Evolutionary conservation across 2,888 invertebrate genomes (phyloP).

Genomic region (Sipha maydis): DNA sequence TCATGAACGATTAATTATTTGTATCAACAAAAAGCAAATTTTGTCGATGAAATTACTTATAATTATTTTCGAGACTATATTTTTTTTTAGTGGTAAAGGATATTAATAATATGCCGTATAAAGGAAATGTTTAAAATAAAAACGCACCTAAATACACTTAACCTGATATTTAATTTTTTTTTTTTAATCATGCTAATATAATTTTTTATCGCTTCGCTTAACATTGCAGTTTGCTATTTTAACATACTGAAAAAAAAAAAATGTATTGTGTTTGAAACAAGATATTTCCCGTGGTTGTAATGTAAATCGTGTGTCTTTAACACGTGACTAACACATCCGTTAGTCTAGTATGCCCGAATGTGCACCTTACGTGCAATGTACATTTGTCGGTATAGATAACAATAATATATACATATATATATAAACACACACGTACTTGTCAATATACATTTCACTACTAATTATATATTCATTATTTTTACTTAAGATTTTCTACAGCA

Average conservation of each 20-base stretch:
- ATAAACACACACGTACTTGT: not conserved
- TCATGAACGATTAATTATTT: not conserved
- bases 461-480: not conserved
- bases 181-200: not conserved
- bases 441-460: not conserved
- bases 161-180: not conserved
- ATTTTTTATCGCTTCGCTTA: constrained; percentile 46
- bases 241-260: not conserved
- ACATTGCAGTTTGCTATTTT: constrained; percentile 23
- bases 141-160: too few relatives aligned
- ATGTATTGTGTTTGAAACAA: too few relatives aligned
- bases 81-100: not conserved
- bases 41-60: too few relatives aligned
- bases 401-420: not conserved
- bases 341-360: not conserved
- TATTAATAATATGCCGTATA: not conserved
- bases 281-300: too few relatives aligned
- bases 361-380: not conserved
- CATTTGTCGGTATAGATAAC: not conserved
- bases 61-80: not conserved
- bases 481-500: not conserved
- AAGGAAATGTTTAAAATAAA: not conserved
- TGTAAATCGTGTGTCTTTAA: too few relatives aligned
- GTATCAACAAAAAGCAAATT: too few relatives aligned
- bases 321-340: not conserved